Conservation (phyloP, 2,113 vertebrate genomes). For the Notechis scutatus region DNA sequence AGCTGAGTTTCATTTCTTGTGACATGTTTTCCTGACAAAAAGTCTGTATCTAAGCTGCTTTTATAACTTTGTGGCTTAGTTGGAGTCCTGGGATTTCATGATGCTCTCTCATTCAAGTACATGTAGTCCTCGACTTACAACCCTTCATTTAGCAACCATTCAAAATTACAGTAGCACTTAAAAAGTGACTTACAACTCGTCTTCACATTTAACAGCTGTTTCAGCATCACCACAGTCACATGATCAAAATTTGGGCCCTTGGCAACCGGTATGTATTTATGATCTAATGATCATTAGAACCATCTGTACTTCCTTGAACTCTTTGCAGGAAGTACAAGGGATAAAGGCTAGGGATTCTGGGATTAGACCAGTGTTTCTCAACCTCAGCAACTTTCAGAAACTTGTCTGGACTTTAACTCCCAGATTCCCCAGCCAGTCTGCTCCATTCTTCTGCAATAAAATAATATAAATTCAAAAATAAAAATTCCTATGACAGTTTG, state of each 20-base stretch:
- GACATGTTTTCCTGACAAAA: background rate
- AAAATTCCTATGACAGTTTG: background rate
- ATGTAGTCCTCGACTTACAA: background rate
- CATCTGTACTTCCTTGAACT: background rate
- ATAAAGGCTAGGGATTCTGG: background rate
- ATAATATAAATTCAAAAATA: background rate
- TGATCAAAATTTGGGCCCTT: background rate
- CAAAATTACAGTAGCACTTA: background rate
- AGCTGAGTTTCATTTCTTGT: background rate
- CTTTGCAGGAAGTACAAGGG: background rate
- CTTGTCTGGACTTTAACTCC: background rate
- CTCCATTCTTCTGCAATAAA: background rate
- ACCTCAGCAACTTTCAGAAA: background rate
- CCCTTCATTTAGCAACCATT: background rate
- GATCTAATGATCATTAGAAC: background rate
- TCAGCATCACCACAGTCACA: background rate
- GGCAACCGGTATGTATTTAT: background rate
- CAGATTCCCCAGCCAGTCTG: background rate
- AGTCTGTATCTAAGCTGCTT: background rate
- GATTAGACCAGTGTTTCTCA: background rate
- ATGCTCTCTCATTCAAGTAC: background rate
- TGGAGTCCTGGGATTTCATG: background rate
- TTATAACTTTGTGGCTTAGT: background rate
- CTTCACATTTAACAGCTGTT: background rate
- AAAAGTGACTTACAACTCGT: background rate